Evolutionary conservation across 92 coral and sea anemone genomes (phyloP), one percentile per base, ranked within the genome.

Genomic region (Nematostella vectensis): DNA sequence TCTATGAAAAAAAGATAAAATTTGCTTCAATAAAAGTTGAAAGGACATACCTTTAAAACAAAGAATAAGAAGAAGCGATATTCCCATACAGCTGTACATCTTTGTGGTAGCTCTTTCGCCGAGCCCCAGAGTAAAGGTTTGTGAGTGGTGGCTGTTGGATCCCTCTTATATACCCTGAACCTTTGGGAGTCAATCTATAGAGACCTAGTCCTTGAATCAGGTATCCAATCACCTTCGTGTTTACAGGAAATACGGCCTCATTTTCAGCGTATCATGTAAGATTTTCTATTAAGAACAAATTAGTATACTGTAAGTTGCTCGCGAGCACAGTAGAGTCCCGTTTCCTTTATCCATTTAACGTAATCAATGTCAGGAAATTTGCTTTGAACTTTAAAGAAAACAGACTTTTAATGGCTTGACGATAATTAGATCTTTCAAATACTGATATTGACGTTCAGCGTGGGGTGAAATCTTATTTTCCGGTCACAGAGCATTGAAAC

Each of bases 301-400:
- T 66, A 66, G 61, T 51, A 38, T 54, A 11, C 62, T 43, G 31
- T 43, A 55, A 42, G 36, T 54, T 44, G 72, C 63, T 50, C 55
- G 72, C 45, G 28, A 33, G 62, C 50, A 18, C 54, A 16, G 51
- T 51, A 63, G 60, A 66, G 20, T 36, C 16, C n/a, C 40, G 72
- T 37, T 66, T 66, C 72, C 72, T 66, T 39, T 54, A 44, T 66
- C 72, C 63, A 66, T 66, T 66, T 40, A 55, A 66, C 44, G 62
- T 66, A 66, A 66, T 66, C 51, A 54, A 55, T 31, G 21, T 31
- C 72, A 66, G 72, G 72, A 66, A 66, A 66, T 66, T 66, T 66
- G 72, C 25, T 52, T 50, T 48, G 51, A 39, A 52, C 55, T 44
- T 55, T 55, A 66, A 66, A 43, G 57, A 42, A 66, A 66, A 54